phyloP scores from a whole-genome alignment of 2,797 vertebrate species.

The Hippopotamyrus pictus region DNA sequence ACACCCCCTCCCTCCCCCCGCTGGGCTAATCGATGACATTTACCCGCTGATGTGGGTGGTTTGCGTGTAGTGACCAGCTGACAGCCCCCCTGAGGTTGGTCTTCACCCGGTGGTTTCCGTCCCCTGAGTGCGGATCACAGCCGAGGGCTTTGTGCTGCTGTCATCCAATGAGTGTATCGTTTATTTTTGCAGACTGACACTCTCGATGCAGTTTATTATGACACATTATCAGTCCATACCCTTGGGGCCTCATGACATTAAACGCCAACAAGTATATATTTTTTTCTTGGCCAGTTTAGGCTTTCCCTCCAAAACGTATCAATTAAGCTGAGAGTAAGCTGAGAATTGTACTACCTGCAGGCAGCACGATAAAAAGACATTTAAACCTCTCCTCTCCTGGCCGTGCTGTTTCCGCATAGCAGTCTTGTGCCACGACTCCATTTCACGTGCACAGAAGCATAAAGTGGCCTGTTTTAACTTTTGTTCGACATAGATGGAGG shows the following conservation, averaged over 20 bases:
- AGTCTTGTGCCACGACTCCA: not conserved
- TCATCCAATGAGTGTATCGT: not conserved
- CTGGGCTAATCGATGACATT: not conserved
- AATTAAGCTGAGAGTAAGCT: not conserved
- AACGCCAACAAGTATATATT: not conserved
- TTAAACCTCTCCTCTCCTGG: not conserved
- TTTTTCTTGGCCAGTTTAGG: not conserved
- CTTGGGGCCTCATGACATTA: not conserved
- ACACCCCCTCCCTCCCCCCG: not conserved
- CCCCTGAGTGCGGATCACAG: not conserved
- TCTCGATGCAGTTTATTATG: not conserved
- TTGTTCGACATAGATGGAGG: not conserved
- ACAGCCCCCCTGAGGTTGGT: not conserved
- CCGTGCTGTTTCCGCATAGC: not conserved
- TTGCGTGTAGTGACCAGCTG: not conserved
- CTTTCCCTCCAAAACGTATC: not conserved
- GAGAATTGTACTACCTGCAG: not conserved
- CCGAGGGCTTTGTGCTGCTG: not conserved
- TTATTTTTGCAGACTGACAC: not conserved
- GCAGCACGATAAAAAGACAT: not conserved
- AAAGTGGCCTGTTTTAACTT: not conserved
- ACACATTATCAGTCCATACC: not conserved
- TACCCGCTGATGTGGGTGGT: not conserved
- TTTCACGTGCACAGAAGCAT: not conserved
- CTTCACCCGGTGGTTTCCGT: not conserved